phyloP scores from a whole-genome alignment of 2,113 vertebrate species.

The Empidonax alnorum region DNA sequence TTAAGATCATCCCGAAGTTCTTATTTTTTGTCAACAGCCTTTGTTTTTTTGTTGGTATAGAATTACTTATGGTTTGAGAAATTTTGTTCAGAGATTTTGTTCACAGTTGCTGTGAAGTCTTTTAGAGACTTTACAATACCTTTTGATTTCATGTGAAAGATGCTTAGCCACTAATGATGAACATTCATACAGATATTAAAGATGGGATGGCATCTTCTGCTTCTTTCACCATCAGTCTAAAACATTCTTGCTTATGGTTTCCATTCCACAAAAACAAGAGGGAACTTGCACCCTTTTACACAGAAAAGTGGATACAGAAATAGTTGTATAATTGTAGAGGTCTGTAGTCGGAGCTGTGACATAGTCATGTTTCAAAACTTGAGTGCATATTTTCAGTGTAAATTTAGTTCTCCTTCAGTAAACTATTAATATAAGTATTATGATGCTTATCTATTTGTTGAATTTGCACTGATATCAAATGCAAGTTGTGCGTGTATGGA shows the following conservation, averaged over 20 bases:
- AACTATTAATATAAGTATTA: background rate
- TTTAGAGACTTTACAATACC: background rate
- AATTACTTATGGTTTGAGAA: background rate
- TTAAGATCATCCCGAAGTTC: background rate
- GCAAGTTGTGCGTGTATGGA: background rate
- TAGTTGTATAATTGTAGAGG: background rate
- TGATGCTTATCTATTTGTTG: background rate
- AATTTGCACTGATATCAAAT: background rate
- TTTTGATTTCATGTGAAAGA: background rate
- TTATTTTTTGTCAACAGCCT: background rate
- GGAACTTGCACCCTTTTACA: background rate
- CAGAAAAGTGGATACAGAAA: background rate
- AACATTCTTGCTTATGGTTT: background rate
- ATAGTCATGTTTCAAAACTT: background rate
- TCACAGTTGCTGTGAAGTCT: background rate
- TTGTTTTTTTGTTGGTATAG: background rate
- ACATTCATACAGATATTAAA: background rate
- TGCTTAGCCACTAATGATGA: background rate
- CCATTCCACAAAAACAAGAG: background rate
- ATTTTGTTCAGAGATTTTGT: background rate
- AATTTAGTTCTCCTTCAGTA: background rate
- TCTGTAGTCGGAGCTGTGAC: background rate
- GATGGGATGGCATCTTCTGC: background rate
- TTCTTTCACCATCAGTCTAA: background rate
- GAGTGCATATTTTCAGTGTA: background rate